Evolutionary conservation across 2,888 invertebrate species (phyloP).

Genomic region (Thereva unica): DNA sequence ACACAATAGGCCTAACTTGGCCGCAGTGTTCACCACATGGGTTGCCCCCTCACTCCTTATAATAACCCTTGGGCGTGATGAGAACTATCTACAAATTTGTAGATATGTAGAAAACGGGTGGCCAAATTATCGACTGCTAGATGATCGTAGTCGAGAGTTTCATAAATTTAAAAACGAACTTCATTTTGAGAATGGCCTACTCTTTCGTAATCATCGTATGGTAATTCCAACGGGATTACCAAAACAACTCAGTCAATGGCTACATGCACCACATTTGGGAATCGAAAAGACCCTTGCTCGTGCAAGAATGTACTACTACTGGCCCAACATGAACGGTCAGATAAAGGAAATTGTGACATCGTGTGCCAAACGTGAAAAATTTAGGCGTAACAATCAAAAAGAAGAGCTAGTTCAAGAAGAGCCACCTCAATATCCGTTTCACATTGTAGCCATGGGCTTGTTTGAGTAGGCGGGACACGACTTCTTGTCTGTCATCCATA

Average conservation of each 20-base stretch:
- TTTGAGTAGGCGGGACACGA: no score
- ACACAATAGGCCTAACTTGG: no score
- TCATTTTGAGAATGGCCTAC: constrained; percentile 29
- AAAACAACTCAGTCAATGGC: constrained; percentile 41
- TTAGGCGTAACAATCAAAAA: neutral
- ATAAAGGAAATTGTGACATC: constrained; percentile 44
- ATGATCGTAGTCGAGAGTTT: constrained; percentile 17
- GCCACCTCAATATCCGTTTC: neutral
- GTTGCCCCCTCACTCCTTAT: no score
- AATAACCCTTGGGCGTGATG: neutral
- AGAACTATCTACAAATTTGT: neutral
- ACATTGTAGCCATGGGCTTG: no score
- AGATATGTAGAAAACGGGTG: constrained; percentile 36
- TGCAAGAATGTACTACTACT: no score
- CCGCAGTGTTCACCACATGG: no score
- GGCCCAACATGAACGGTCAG: constrained; percentile 47
- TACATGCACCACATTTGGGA: constrained; percentile 50
- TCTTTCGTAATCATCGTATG: constrained; percentile 39
- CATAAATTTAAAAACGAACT: neutral
- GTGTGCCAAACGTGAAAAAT: constrained; percentile 38
- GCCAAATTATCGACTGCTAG: constrained; percentile 39
- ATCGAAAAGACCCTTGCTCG: constrained; percentile 47
- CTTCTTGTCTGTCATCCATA: no score
- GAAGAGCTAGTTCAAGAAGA: constrained; percentile 2
- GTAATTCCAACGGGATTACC: constrained; percentile 43